Conservation (phyloP, 2,113 vertebrate genomes). For the Oreotrochilus melanogaster region DNA sequence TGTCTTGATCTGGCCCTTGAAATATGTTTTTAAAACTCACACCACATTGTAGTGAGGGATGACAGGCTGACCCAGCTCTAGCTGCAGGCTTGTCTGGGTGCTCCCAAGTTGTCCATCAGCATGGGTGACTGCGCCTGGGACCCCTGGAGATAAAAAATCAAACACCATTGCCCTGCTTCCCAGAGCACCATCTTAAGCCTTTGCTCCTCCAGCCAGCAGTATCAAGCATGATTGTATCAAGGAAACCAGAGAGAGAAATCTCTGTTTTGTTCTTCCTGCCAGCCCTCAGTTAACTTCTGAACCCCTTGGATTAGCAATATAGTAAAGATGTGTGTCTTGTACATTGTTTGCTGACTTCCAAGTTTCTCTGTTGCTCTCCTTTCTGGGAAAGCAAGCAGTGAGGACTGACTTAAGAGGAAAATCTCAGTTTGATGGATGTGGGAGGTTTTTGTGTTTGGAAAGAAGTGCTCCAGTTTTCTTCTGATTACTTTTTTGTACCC, state of each 20-base stretch:
- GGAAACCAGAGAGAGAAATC: neutral
- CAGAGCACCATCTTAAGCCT: neutral
- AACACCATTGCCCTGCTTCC: neutral
- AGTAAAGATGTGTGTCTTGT: neutral
- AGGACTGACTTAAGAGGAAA: neutral
- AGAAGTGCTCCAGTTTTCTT: conserved; percentile 11
- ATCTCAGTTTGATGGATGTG: neutral
- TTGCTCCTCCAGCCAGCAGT: conserved; percentile 10
- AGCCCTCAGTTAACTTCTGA: neutral
- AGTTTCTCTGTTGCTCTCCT: neutral
- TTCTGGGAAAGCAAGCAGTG: conserved; percentile 16
- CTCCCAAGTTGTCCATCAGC: neutral
- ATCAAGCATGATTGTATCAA: neutral
- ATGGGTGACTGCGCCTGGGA: accelerated
- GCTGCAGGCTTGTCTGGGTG: neutral
- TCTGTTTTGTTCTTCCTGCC: conserved; percentile 8
- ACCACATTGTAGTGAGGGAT: neutral
- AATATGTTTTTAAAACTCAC: neutral
- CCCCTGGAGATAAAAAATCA: neutral
- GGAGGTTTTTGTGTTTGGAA: neutral
- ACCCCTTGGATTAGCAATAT: neutral
- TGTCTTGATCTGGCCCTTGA: neutral
- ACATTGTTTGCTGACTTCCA: neutral
- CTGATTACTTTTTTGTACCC: conserved; percentile 40
- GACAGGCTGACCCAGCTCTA: neutral